Evolutionary conservation across 2,888 invertebrate genomes (phyloP), one percentile per base, ranked within the genome.

Genomic region (Allophyes oxyacanthae): DNA sequence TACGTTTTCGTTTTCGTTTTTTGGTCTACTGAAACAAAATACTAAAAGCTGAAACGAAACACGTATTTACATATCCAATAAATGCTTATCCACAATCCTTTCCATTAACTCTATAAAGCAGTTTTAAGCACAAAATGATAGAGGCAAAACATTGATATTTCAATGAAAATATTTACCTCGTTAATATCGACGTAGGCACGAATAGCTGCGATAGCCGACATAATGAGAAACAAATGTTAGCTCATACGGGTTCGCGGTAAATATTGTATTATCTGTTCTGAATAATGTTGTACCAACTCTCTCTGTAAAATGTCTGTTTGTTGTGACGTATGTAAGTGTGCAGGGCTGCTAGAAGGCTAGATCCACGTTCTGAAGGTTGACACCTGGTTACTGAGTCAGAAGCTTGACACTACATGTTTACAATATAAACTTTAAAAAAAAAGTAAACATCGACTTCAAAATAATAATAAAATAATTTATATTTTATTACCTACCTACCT

Each of bases 171-270:
- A 66, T 77, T 67, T 68, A 61, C 64, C 55, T 64, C 45, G 64
- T 68, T 54, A 73, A 61, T 65, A 73, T 72, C 53, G 73, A 43
- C 50, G 54, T 54, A 65, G 63, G 61, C 58, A 64, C 49, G 65
- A 77, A 71, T 52, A 38, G 20, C 58, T 63, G 59, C 50, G 42
- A 55, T 64, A 69, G 58, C 58, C 54, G 41, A 55, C 56, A 55
- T 84, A 84, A 87, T 86, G 86, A 86, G 84, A 86, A 83, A 78
- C 80, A 87, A 86, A 87, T 83, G 79, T 87, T 86, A 56, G 79
- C 77, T 80, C 74, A 58, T 75, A 75, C 77, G 75, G 71, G 70
- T 72, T 56, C 46, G 63, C 50, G 56, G 79, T 79, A 83, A 85
- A 84, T 78, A 80, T 77, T 76, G 45, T 75, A 76, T 68, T 73